Evolutionary conservation across 2,888 invertebrate species (phyloP).

Genomic region (Tenthredo mesomela): DNA sequence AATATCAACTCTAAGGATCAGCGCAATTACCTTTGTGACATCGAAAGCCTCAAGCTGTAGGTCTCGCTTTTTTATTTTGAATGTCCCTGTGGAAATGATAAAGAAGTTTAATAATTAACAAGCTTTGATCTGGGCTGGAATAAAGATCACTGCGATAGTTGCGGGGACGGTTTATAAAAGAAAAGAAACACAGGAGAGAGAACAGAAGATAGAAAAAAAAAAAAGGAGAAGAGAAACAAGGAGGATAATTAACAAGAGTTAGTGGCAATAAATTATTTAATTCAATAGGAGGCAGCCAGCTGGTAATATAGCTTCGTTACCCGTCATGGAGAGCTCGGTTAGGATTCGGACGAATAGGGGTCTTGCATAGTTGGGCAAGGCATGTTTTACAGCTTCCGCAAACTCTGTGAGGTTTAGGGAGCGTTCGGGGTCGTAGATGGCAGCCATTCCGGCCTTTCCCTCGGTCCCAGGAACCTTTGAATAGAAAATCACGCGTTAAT

Average conservation of each 20-base stretch:
- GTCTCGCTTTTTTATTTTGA: constrained; percentile 94
- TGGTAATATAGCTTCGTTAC: constrained; percentile 68
- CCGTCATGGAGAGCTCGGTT: constrained; percentile 88
- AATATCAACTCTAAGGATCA: constrained; percentile 81
- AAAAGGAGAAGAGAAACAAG: background rate
- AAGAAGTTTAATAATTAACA: background rate
- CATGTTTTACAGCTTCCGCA: constrained; percentile 84
- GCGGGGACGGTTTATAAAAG: too few relatives aligned
- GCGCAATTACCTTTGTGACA: constrained; percentile 84
- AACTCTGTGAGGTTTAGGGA: constrained; percentile 82
- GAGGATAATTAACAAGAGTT: background rate
- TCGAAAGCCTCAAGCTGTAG: constrained; percentile 93
- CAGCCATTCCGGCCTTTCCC: constrained; percentile 96
- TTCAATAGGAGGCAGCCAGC: constrained; percentile 34
- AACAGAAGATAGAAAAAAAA: background rate
- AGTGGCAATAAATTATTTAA: constrained; percentile 35
- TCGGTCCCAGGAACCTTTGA: constrained; percentile 87
- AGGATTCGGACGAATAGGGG: constrained; percentile 93
- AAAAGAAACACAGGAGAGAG: background rate
- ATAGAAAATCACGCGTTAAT: constrained; percentile 26
- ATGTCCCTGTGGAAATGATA: constrained; percentile 84
- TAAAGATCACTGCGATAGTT: background rate
- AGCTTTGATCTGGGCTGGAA: background rate
- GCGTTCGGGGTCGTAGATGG: constrained; percentile 87
- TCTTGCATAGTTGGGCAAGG: constrained; percentile 91